phyloP scores from a whole-genome alignment of 2,113 vertebrate species.

The Petaurus breviceps region DNA sequence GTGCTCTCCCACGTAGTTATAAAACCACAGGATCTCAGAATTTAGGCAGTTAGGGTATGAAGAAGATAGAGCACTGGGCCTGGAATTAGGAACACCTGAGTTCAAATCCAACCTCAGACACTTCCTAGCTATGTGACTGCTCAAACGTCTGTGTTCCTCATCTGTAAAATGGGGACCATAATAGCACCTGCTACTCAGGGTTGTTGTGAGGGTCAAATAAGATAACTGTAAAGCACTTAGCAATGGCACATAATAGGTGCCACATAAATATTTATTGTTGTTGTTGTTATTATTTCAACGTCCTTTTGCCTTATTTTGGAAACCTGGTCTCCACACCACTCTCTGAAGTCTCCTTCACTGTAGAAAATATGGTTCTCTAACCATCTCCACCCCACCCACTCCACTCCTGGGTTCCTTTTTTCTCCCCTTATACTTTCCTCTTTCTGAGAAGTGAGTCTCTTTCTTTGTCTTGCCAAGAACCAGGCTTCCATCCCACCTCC shows the following conservation, averaged over 20 bases:
- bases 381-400: neutral
- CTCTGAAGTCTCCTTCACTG: neutral
- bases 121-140: neutral
- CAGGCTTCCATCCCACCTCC: neutral
- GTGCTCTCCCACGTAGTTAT: neutral
- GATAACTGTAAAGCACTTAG: neutral
- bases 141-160: neutral
- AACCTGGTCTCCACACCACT: neutral
- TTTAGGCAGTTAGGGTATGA: neutral
- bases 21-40: neutral
- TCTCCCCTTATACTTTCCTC: neutral
- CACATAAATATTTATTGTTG: neutral
- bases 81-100: no score
- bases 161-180: neutral
- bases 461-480: neutral
- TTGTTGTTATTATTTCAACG: neutral
- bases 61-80: no score
- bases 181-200: neutral
- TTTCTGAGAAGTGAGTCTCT: neutral
- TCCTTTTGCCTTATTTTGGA: neutral
- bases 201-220: neutral
- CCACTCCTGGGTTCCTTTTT: neutral
- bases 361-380: neutral
- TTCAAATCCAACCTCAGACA: no score
- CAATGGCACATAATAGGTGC: neutral